These are phyloP conservation scores for Rugalucina vietnamica DNA, from an alignment of 2,888 invertebrate species.

Conservation along the genomic window DNA sequence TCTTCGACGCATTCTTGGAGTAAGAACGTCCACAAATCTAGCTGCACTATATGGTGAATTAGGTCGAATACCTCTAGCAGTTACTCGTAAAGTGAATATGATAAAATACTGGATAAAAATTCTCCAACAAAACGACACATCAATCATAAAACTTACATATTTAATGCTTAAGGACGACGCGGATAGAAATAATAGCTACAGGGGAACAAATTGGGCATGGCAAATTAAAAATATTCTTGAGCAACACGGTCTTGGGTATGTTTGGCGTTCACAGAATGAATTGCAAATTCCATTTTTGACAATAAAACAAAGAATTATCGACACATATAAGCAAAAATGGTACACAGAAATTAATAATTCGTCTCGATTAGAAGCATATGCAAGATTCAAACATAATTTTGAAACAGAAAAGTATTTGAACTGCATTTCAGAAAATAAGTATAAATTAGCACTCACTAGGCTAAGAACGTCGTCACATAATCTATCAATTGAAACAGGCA, in stretches of 20 bases:
- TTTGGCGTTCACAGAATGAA: background rate
- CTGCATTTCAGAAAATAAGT: background rate
- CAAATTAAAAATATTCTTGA: background rate
- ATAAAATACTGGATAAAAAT: background rate
- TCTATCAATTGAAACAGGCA: background rate
- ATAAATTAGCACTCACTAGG: background rate
- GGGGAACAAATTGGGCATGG: background rate
- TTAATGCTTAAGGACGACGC: background rate
- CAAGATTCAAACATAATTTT: background rate
- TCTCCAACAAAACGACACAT: background rate
- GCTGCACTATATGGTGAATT: background rate
- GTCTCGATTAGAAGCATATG: background rate
- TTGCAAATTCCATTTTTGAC: background rate
- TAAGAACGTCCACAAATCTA: background rate
- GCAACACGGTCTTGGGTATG: background rate
- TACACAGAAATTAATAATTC: background rate
- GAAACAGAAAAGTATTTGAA: background rate
- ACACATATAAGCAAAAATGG: background rate
- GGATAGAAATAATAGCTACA: background rate
- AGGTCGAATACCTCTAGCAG: background rate
- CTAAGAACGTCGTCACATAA: conserved; percentile 1
- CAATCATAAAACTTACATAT: background rate
- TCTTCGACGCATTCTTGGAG: background rate
- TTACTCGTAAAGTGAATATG: background rate
- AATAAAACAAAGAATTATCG: background rate